A percentile compares a stretch with the other conserved stretches of the same genome.
Evolutionary conservation across 2,113 vertebrate species (phyloP).

Genomic region (Anguilla japonica): DNA sequence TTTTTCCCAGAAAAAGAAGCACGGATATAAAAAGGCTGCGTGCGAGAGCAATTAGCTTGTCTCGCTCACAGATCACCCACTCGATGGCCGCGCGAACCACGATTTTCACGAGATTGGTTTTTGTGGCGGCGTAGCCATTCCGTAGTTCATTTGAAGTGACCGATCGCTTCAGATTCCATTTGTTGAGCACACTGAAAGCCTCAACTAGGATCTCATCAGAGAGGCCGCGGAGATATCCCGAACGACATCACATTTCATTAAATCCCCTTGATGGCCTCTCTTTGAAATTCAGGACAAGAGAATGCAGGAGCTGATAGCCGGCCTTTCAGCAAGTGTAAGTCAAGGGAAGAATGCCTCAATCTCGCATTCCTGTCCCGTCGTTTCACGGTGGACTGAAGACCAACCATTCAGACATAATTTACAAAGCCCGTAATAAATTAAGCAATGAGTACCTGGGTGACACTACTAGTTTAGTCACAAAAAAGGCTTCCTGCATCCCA

Average conservation of each 20-base stretch:
- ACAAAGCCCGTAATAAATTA: background rate
- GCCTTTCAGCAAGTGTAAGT: slow-evolving; percentile 27
- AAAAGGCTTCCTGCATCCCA: background rate
- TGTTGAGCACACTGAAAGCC: slow-evolving; percentile 37
- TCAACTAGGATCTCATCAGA: slow-evolving; percentile 33
- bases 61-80: background rate
- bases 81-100: background rate
- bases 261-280: slow-evolving; percentile 36
- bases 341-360: slow-evolving; percentile 30
- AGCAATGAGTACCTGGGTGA: background rate
- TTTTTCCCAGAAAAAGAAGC: background rate
- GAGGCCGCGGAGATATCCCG: slow-evolving; percentile 36
- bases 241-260: slow-evolving; percentile 44
- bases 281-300: slow-evolving; percentile 40
- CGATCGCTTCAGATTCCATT: slow-evolving; percentile 40
- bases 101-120: background rate
- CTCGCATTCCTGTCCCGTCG: background rate
- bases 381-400: background rate
- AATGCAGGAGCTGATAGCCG: slow-evolving; percentile 28
- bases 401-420: background rate
- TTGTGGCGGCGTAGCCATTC: background rate
- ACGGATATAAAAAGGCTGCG: background rate
- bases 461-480: background rate
- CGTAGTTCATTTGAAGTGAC: background rate
- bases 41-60: background rate